A percentile compares a stretch with the other conserved stretches of the same genome.
Evolutionary conservation across 2,113 vertebrate genomes (phyloP).

Genomic region (Thymallus thymallus): DNA sequence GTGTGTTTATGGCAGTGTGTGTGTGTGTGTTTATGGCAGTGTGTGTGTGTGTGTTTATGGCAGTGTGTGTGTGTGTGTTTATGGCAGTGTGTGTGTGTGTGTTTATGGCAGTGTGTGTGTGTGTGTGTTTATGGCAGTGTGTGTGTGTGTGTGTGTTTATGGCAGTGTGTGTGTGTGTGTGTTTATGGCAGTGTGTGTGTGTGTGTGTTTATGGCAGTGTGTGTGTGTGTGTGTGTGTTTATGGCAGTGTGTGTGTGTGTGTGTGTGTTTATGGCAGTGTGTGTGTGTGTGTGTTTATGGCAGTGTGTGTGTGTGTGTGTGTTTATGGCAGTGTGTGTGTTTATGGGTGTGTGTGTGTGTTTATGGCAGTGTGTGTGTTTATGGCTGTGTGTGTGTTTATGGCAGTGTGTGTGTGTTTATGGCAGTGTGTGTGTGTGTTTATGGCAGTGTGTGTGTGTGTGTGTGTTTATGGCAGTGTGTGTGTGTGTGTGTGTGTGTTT

Average conservation of each 20-base stretch:
- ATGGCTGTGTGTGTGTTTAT: slow-evolving; percentile 7
- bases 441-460: slow-evolving; percentile 1
- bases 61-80: background rate
- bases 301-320: too few relatives aligned
- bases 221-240: slow-evolving; percentile 35
- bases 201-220: slow-evolving; percentile 7
- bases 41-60: background rate
- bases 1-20: slow-evolving; percentile 13
- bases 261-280: too few relatives aligned
- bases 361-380: too few relatives aligned
- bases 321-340: too few relatives aligned
- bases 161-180: too few relatives aligned
- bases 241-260: slow-evolving; percentile 3
- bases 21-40: slow-evolving; percentile 20
- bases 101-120: too few relatives aligned
- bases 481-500: slow-evolving; percentile 11
- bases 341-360: too few relatives aligned
- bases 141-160: too few relatives aligned
- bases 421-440: slow-evolving; percentile 35
- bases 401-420: too few relatives aligned
- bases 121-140: too few relatives aligned
- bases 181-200: background rate
- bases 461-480: too few relatives aligned
- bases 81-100: too few relatives aligned
- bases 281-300: background rate